A percentile compares a stretch with the other conserved stretches of the same genome.
These are phyloP conservation scores for Dasypus novemcinctus DNA, from an alignment of 2,113 vertebrate genomes.

Conservation along the genomic window DNA sequence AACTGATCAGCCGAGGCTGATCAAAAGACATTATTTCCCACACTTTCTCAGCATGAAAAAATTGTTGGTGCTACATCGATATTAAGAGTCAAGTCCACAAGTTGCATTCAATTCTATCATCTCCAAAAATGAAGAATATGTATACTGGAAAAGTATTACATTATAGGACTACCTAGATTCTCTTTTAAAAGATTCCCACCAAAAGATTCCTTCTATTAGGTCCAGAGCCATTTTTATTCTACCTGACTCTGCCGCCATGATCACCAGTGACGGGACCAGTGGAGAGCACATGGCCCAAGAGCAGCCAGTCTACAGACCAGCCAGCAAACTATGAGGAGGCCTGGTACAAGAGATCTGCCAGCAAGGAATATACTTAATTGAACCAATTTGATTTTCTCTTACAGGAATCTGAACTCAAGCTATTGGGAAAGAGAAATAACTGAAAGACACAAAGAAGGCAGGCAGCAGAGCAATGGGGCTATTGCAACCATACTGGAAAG, in stretches of 20 bases:
- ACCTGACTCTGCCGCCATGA: background rate
- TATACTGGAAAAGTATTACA: background rate
- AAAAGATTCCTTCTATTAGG: background rate
- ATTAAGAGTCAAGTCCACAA: background rate
- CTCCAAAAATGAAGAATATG: background rate
- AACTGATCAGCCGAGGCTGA: background rate
- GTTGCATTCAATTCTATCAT: slow-evolving; percentile 28
- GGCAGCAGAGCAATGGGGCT: background rate
- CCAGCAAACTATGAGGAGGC: background rate
- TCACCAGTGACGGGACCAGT: background rate
- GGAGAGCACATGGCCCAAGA: background rate
- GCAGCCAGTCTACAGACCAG: background rate
- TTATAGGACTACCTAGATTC: background rate
- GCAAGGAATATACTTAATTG: background rate
- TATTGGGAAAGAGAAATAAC: background rate
- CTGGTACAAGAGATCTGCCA: background rate
- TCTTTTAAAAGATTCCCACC: slow-evolving; percentile 10
- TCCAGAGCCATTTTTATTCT: background rate
- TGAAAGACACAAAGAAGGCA: background rate
- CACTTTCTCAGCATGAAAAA: background rate
- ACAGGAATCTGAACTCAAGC: background rate
- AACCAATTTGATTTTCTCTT: background rate
- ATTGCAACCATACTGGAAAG: background rate
- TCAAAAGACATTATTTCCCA: background rate
- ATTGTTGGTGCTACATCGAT: background rate